Conservation (phyloP, 2,888 invertebrate genomes). For the Agonum fuliginosum region DNA sequence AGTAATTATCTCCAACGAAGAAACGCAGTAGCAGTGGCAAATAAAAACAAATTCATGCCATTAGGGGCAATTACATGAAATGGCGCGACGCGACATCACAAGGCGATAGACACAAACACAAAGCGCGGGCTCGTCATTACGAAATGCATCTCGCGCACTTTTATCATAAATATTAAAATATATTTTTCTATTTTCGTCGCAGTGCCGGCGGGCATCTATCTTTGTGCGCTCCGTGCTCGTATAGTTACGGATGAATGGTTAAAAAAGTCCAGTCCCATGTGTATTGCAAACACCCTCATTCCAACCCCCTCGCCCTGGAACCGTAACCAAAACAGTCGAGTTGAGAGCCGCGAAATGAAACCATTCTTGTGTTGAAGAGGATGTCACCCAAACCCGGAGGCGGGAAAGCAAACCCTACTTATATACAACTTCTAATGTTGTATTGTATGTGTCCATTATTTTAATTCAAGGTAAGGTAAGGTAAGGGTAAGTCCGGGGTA, state of each 20-base stretch:
- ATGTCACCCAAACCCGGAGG: not conserved
- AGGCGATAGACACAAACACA: not conserved
- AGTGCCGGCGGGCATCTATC: conserved; percentile 35
- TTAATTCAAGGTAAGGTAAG: too few species aligned
- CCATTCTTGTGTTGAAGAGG: conserved; percentile 28
- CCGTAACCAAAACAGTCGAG: conserved; percentile 17
- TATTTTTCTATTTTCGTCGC: conserved; percentile 61
- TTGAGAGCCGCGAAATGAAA: not conserved
- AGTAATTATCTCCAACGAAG: not conserved
- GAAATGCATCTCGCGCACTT: conserved; percentile 15
- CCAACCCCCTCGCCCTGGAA: not conserved
- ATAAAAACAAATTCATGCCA: conserved; percentile 8
- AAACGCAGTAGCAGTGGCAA: not conserved
- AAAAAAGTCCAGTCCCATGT: conserved; percentile 37
- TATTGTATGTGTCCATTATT: too few species aligned
- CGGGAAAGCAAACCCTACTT: not conserved
- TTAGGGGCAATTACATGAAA: conserved; percentile 3
- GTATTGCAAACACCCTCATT: conserved; percentile 23
- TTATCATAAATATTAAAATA: conserved; percentile 62
- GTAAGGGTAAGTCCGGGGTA: too few species aligned
- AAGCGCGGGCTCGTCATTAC: conserved; percentile 30
- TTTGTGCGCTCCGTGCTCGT: not conserved
- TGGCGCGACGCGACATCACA: not conserved
- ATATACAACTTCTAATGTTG: not conserved
- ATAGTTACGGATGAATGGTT: conserved; percentile 41